Base-by-base conservation (phyloP, 2,797 vertebrate species). In the Catostomus latipinnis region DNA sequence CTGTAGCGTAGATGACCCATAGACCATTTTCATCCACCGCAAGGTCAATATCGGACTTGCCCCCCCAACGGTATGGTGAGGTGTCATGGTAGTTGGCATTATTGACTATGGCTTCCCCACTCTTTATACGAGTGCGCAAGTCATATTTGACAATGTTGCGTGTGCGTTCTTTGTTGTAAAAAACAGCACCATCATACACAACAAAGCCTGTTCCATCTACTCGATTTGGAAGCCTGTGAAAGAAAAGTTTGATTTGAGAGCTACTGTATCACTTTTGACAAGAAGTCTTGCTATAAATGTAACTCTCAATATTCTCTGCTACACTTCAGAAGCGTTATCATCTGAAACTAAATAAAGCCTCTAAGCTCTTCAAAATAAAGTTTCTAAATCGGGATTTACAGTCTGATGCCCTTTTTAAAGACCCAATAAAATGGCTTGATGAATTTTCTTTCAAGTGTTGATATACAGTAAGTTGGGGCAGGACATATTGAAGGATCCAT, bases 71-170 rank as follows among this genome's bases (percentile, higher is more conserved):
- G 67, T 98, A 98, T 0, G 97, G 97, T 0, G 97, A 97, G 0
- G 97, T 97, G 91, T 98, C 97, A 2, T 98, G 97, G 83, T 98
- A 98, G 91, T 98, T 97, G 88, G 97, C 96, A 0, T 96, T 96
- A 60, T 94, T 93, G 87, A 98, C 95, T 75, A 97, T 97, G 0
- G 97, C 96, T 88, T 98, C 97, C 0, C 97, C 97, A 1, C 97
- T 98, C 89, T 98, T 98, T 90, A 98, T 97, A 83, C 97, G 96
- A 0, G 97, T 98, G 12, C 96, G 91, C 18, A 98, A 91, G 80
- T 98, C 97, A 11, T 96, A 98, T 86, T 98, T 97, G 74, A 98
- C 96, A 2, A 98, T 95, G 90, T 97, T 98, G 81, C 96, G 94
- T 0, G 97, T 98, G 14, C 97, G 95, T 83, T 98, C 97, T 86